Conservation (phyloP, 2,888 invertebrate genomes). For the Dicycla oo region DNA sequence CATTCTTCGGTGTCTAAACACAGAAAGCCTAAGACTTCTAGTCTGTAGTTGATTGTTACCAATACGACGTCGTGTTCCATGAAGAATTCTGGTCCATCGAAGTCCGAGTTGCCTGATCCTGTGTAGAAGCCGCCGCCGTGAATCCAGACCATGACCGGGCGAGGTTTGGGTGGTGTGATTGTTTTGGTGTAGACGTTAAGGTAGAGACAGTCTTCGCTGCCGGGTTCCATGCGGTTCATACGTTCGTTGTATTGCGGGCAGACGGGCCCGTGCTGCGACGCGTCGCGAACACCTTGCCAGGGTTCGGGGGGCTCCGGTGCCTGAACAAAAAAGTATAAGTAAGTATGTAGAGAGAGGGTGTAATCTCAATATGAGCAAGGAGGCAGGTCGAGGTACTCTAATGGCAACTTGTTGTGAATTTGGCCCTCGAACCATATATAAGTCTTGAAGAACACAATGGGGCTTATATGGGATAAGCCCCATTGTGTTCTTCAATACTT, state of each 20-base stretch:
- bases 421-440: not conserved
- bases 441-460: too few species aligned
- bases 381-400: not conserved
- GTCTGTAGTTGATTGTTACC: slow-evolving; percentile 87
- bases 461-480: too few species aligned
- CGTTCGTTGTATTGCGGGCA: slow-evolving; percentile 88
- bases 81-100: slow-evolving; percentile 87
- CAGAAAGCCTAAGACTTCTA: slow-evolving; percentile 87
- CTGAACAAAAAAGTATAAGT: slow-evolving; percentile 65
- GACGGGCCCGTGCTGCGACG: slow-evolving; percentile 82
- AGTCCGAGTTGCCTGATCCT: slow-evolving; percentile 87
- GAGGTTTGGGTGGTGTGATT: slow-evolving; percentile 66
- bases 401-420: not conserved
- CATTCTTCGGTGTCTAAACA: slow-evolving; percentile 86
- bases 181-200: slow-evolving; percentile 92
- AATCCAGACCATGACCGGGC: slow-evolving; percentile 88
- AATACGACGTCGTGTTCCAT: slow-evolving; percentile 83
- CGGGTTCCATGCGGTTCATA: slow-evolving; percentile 86
- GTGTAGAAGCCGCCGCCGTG: slow-evolving; percentile 88
- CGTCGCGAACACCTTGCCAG: slow-evolving; percentile 83
- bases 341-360: not conserved
- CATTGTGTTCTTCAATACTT: not conserved
- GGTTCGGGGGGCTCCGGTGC: slow-evolving; percentile 83
- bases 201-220: slow-evolving; percentile 92
- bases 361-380: slow-evolving; percentile 3